Base-by-base conservation (phyloP, 2,888 invertebrate species). In the Caenorhabditis plicata region DNA sequence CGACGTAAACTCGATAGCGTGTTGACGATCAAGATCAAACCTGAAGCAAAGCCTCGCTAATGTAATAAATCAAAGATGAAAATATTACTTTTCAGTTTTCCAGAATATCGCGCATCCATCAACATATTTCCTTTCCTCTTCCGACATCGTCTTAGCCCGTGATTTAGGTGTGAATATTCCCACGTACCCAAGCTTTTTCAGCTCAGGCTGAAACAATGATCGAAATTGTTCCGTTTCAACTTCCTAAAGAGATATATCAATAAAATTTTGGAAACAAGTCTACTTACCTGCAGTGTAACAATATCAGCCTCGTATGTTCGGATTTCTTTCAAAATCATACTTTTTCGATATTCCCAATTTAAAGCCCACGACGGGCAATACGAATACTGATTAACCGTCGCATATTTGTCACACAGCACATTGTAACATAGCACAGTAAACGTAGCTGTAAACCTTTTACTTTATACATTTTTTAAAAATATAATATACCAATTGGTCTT, bases 381-480 rank as follows among this genome's bases (percentile, higher is more conserved):
- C 76, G 92, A 94, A 85, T 98, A 98, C 29, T 94, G 92, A 85
- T 94, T 93, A 78, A 94, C 85, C 47, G 96, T 96, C 64, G 96
- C 96, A 83, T 95, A 96, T 85, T 95, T 95, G 86, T 96, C 95
- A 85, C 96, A 95, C 74, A 98, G 86, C 71, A 98, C 94, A 85
- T 98, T 98, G 87, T 98, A 98, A 84, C 96, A 96, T 91, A 98
- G 93, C 80, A 96, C 94, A 73, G 96, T 95, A 86, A 96, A 95
- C 83, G 71, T 74, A 4, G 72, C 77, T 75, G 58, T 49, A 74
- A 71, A 20, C 3, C 39, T 9, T 29, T 17, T 22, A 44, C 17
- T 32, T 27, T 4, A 33, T 17, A 33, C 33, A 5, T n/a, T 9
- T 5, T 9, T n/a, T n/a, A 25, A 40, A 40, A 22, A 40, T 25